phyloP scores from a whole-genome alignment of 2,888 invertebrate species.

The Bruchidius siliquastri region DNA sequence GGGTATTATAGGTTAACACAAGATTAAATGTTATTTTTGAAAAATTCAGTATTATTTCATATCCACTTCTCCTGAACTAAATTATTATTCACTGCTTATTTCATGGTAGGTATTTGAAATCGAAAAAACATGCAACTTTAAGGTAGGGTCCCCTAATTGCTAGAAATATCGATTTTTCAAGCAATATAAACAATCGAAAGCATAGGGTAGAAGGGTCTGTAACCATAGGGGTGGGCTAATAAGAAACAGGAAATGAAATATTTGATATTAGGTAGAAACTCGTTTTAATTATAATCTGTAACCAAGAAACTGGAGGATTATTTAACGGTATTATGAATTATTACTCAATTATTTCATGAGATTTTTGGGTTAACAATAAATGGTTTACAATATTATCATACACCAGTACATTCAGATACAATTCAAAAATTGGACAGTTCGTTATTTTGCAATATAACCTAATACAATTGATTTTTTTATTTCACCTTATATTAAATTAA shows the following conservation, averaged over 20 bases:
- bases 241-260: background rate
- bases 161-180: slow-evolving; percentile 11
- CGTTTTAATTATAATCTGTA: background rate
- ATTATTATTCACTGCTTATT: background rate
- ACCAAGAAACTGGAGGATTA: background rate
- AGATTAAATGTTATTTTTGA: no score
- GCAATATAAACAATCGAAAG: background rate
- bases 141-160: slow-evolving; percentile 20
- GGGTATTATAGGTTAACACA: no score
- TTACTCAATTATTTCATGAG: background rate
- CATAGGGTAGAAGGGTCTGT: background rate
- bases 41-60: background rate
- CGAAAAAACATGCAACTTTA: slow-evolving; percentile 18
- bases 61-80: background rate
- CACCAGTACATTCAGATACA: background rate
- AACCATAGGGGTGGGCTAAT: background rate
- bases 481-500: background rate
- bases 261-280: background rate
- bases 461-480: slow-evolving; percentile 15
- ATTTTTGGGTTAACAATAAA: background rate
- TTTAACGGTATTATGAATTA: background rate
- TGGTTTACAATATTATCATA: background rate
- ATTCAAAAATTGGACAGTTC: background rate
- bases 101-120: background rate
- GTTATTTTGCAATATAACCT: slow-evolving; percentile 8